Percentiles rank a stretch among this genome's conserved stretches.
phyloP scores from a whole-genome alignment of 2,888 invertebrate genomes.

The Baccha elongata region DNA sequence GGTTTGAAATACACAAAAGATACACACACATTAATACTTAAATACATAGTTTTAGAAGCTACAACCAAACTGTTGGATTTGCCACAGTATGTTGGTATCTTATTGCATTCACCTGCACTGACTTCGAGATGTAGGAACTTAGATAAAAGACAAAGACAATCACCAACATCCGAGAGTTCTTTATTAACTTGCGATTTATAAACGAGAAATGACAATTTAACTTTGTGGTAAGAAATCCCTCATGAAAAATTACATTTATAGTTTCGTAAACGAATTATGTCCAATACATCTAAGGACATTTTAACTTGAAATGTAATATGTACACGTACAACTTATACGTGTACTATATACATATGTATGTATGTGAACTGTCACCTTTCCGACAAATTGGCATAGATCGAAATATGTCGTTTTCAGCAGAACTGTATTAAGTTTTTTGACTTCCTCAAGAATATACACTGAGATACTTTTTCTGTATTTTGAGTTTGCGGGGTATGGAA shows the following conservation, averaged over 20 bases:
- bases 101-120: slow-evolving; percentile 7
- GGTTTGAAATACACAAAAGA: slow-evolving; percentile 16
- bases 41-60: slow-evolving; percentile 19
- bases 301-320: too few species aligned
- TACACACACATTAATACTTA: not conserved
- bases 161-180: not conserved
- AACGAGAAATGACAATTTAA: slow-evolving; percentile 4
- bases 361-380: too few species aligned
- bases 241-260: slow-evolving; percentile 6
- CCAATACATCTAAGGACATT: too few species aligned
- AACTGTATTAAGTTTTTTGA: too few species aligned
- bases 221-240: not conserved
- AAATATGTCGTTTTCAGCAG: too few species aligned
- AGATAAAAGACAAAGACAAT: not conserved
- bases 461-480: too few species aligned
- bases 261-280: not conserved
- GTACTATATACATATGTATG: too few species aligned
- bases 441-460: too few species aligned
- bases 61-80: slow-evolving; percentile 36
- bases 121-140: not conserved
- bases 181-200: slow-evolving; percentile 4
- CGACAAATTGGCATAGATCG: too few species aligned
- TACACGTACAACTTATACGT: too few species aligned
- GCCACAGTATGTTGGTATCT: slow-evolving; percentile 25
- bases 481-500: too few species aligned